Evolutionary conservation across 1,140 invertebrate genomes (phyloP), one percentile per base, ranked within the genome.

Genomic region (Hylaeus volcanicus): DNA sequence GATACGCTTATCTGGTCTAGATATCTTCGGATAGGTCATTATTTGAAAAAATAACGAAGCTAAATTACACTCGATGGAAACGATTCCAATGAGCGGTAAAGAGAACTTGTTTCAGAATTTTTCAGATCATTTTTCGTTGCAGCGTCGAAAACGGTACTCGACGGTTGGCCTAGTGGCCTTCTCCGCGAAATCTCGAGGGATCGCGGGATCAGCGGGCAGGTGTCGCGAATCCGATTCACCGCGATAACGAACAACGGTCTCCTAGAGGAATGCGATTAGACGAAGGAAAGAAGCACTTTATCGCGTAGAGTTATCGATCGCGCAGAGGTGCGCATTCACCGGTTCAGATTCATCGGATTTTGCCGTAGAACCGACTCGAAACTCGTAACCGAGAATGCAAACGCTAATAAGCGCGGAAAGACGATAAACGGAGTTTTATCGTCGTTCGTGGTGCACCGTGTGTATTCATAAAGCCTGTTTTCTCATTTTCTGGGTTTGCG

Each of bases 371-470:
- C 56, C n/a, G 51, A 11, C 73, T 55, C 56, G 56, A 15, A 8
- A 70, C 58, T 65, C 0, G 26, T 1, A n/a, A 60, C 60, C 14
- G 15, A 51, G 65, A 12, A 15, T 26, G 45, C 53, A 74, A 81
- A 76, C 76, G 51, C 51, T 74, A 65, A 69, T 81, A 70, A 81
- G 75, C 39, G 79, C 64, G 14, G 51, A 12, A 51, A 39, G 12
- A 51, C 74, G 58, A 75, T 81, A 81, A 80, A 81, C 53, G 43
- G 48, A 48, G 39, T 26, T 81, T 81, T 81, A 51, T 15, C 65
- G 63, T 12, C 48, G 1, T 43, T 9, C 51, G 53, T 43, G 74
- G 26, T 14, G 39, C 5, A 6, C 61, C 39, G 6, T 12, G 26
- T 51, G 43, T 4, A n/a, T 39, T 11, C 45, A 41, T 80, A 60